phyloP scores from a whole-genome alignment of 1,140 invertebrate genomes.

The Coenobita brevimanus region DNA sequence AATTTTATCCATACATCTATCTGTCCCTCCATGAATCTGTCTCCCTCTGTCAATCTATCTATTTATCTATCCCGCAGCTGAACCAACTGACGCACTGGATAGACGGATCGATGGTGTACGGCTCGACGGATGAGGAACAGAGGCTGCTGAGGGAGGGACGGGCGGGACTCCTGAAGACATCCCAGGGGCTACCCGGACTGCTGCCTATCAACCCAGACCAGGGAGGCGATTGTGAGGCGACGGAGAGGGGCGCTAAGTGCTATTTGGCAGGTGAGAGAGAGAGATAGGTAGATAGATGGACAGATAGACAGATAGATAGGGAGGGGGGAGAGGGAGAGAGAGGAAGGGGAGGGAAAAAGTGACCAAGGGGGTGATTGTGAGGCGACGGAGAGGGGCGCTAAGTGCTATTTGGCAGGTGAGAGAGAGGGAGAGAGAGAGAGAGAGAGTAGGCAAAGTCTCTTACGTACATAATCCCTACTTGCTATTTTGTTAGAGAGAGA shows the following conservation, averaged over 20 bases:
- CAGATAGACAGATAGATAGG: no score
- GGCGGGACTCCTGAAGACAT: constrained; percentile 71
- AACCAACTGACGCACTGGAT: constrained; percentile 76
- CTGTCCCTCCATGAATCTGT: no score
- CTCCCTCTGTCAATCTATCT: no score
- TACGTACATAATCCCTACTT: no score
- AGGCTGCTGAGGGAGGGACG: constrained; percentile 72
- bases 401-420: constrained; percentile 60
- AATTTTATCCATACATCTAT: no score
- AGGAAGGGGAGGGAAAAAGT: no score
- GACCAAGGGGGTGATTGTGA: constrained; percentile 41
- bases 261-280: constrained; percentile 49
- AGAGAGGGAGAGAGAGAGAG: background rate
- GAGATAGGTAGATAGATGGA: background rate
- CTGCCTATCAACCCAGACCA: constrained; percentile 54
- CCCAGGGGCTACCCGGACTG: constrained; percentile 13
- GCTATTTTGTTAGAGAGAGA: no score
- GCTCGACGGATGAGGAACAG: constrained; percentile 76
- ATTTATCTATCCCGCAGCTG: constrained; percentile 71
- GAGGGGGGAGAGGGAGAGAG: no score
- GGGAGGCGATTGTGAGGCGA: constrained; percentile 42
- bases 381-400: constrained; percentile 11
- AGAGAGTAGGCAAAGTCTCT: no score
- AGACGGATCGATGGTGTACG: constrained; percentile 76
- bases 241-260: constrained; percentile 17